These are phyloP conservation scores for Mustelus asterias DNA, from an alignment of 2,113 vertebrate species.

Conservation along the genomic window DNA sequence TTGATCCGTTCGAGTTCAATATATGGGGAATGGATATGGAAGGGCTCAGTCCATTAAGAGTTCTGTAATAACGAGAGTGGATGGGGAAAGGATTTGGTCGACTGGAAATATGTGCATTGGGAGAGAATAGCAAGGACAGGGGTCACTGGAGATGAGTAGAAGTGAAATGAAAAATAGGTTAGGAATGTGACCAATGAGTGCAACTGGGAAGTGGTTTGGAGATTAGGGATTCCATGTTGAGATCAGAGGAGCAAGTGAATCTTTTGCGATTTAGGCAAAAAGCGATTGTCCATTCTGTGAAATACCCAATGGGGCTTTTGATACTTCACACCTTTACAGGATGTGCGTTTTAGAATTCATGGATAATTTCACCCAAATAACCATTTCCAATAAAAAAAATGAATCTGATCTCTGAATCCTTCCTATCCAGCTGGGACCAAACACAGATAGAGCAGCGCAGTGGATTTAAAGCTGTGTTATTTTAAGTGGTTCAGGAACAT, in stretches of 20 bases:
- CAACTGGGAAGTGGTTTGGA: background rate
- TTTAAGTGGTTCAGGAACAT: conserved; percentile 15
- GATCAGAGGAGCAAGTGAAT: background rate
- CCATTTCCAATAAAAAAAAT: background rate
- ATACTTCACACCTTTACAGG: background rate
- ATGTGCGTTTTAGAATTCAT: background rate
- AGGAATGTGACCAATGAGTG: background rate
- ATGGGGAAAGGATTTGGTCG: background rate
- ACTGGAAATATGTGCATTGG: background rate
- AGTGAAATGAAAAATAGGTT: background rate
- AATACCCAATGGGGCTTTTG: background rate
- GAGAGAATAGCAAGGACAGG: background rate
- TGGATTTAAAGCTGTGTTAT: background rate
- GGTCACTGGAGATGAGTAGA: background rate
- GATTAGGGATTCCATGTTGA: background rate
- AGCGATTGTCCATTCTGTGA: background rate
- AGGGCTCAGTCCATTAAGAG: background rate
- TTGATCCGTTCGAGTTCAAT: background rate
- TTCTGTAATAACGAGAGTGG: background rate
- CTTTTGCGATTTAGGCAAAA: background rate
- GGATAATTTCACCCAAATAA: conserved; percentile 9
- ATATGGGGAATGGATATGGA: background rate
- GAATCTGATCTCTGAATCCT: background rate
- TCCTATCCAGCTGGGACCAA: background rate
- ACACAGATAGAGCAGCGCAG: background rate